Conservation (phyloP, 1,140 invertebrate genomes). For the Habropoda laboriosa region DNA sequence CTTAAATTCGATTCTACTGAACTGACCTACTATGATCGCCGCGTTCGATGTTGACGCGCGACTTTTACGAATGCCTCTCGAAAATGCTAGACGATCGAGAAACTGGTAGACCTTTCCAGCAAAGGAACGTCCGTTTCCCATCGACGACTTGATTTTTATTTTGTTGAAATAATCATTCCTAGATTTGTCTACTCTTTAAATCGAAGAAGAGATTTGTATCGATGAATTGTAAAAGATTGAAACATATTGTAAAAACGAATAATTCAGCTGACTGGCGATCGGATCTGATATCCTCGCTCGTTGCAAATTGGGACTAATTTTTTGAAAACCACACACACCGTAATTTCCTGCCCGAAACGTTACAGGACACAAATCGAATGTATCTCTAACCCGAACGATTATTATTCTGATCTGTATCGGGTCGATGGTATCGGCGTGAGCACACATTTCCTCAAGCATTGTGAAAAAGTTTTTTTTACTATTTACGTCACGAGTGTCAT, state of each 20-base stretch:
- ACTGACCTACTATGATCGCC: slow-evolving; percentile 39
- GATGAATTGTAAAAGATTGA: no score
- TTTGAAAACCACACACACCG: neutral
- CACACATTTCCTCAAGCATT: no score
- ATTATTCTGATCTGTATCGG: no score
- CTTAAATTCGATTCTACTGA: slow-evolving; percentile 39
- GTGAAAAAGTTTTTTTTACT: neutral
- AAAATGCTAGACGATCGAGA: neutral
- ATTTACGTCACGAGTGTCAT: neutral
- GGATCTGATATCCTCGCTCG: neutral
- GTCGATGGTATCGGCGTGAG: no score
- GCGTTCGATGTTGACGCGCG: slow-evolving; percentile 1
- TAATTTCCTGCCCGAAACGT: neutral
- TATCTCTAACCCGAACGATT: no score
- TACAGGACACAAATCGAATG: no score
- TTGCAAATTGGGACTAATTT: slow-evolving; percentile 11
- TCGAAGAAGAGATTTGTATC: no score
- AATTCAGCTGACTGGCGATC: slow-evolving; percentile 7
- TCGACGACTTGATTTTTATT: neutral
- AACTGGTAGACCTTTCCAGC: neutral
- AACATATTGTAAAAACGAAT: neutral
- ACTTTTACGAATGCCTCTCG: neutral
- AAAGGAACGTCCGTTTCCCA: neutral
- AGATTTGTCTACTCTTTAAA: no score
- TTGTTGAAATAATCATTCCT: no score